These are phyloP conservation scores for Thalpophila matura DNA, from an alignment of 2,888 invertebrate genomes.

Conservation along the genomic window DNA sequence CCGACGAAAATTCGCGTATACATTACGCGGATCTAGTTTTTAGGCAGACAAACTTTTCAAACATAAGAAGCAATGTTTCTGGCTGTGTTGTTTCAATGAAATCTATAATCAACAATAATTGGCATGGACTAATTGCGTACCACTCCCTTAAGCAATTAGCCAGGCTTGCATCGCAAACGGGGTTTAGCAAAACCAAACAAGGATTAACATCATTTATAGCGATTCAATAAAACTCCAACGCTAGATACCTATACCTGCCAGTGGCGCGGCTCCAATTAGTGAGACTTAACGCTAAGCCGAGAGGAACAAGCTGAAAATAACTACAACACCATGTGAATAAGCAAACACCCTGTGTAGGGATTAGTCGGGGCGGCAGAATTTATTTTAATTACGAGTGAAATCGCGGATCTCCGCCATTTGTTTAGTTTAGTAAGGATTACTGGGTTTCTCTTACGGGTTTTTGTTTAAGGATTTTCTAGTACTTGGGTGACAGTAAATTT, in stretches of 20 bases:
- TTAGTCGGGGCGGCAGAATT: slow-evolving; percentile 71
- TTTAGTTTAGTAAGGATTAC: slow-evolving; percentile 58
- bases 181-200: no score
- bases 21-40: no score
- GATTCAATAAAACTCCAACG: slow-evolving; percentile 40
- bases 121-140: no score
- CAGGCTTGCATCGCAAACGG: no score
- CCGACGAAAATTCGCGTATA: no score
- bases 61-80: no score
- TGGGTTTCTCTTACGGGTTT: slow-evolving; percentile 24
- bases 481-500: slow-evolving; percentile 24
- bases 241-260: slow-evolving; percentile 54
- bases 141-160: no score
- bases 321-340: slow-evolving; percentile 79
- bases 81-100: no score
- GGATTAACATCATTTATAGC: no score
- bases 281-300: slow-evolving; percentile 80
- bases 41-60: no score
- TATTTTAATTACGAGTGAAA: slow-evolving; percentile 74
- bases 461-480: slow-evolving; percentile 25
- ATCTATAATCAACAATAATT: no score
- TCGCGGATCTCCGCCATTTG: slow-evolving; percentile 49
- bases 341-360: slow-evolving; percentile 68
- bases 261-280: slow-evolving; percentile 80
- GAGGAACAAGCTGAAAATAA: slow-evolving; percentile 81